A percentile compares a stretch with the other conserved stretches of the same genome.
phyloP scores from a whole-genome alignment of 2,797 vertebrate species.

The Labroides dimidiatus region DNA sequence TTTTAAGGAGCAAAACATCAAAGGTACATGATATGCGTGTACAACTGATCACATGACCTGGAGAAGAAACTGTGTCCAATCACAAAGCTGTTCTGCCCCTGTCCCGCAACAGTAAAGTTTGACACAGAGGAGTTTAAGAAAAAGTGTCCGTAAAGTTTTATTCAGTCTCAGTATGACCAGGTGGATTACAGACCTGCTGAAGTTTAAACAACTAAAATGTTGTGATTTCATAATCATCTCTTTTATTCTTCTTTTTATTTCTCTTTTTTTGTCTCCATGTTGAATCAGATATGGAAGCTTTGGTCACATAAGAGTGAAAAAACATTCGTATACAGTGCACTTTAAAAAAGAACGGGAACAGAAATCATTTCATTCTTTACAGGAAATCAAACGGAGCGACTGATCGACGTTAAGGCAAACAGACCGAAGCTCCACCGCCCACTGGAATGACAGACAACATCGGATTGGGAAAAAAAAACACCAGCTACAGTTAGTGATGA shows the following conservation, averaged over 20 bases:
- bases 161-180: constrained; percentile 58
- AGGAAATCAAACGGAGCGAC: constrained; percentile 85
- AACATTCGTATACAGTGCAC: constrained; percentile 82
- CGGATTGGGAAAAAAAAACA: constrained; percentile 81
- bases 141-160: constrained; percentile 64
- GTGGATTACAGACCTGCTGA: constrained; percentile 54
- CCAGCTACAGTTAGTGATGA: constrained; percentile 40
- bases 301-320: constrained; percentile 83
- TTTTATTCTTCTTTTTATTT: constrained; percentile 22
- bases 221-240: constrained; percentile 38
- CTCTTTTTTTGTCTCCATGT: constrained; percentile 62
- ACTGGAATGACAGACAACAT: constrained; percentile 31
- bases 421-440: constrained; percentile 85
- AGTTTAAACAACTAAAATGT: constrained; percentile 43
- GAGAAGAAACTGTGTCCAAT: too few relatives aligned
- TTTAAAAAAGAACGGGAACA: constrained; percentile 55
- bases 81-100: background rate
- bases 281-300: constrained; percentile 77
- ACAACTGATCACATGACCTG: too few relatives aligned
- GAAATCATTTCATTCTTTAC: constrained; percentile 80
- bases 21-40: too few relatives aligned
- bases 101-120: background rate
- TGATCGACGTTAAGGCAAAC: constrained; percentile 95
- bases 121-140: constrained; percentile 49
- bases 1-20: too few relatives aligned